Conservation (phyloP, 2,888 invertebrate genomes). For the Raillietiella orientalis region DNA sequence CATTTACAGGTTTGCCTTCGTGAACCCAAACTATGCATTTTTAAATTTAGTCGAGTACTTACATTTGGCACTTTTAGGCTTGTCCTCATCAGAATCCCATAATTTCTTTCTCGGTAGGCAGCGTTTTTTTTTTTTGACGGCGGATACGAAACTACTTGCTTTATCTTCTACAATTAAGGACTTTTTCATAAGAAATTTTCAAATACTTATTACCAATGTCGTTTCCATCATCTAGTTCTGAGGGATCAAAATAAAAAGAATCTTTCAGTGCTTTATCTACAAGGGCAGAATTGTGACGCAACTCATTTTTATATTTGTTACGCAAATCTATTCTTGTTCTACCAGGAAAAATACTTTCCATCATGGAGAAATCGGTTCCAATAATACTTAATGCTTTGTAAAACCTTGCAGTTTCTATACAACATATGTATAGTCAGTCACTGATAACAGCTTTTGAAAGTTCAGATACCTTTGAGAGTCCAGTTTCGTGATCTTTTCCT, state of each 20-base stretch:
- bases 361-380: constrained; percentile 72
- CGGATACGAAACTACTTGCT: too few relatives aligned
- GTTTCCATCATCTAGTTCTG: not conserved
- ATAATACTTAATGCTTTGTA: constrained; percentile 60
- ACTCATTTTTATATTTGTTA: constrained; percentile 73
- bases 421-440: constrained; percentile 3
- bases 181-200: too few relatives aligned
- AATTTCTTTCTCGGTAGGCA: too few relatives aligned
- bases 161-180: too few relatives aligned
- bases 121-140: too few relatives aligned
- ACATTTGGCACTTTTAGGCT: too few relatives aligned
- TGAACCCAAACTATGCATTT: too few relatives aligned
- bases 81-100: too few relatives aligned
- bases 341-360: constrained; percentile 46
- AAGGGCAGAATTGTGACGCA: constrained; percentile 14
- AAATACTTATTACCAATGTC: not conserved
- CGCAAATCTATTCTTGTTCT: constrained; percentile 51
- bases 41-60: too few relatives aligned
- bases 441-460: not conserved
- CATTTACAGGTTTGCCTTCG: too few relatives aligned
- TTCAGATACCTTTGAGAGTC: constrained; percentile 17
- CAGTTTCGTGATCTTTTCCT: constrained; percentile 34
- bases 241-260: not conserved
- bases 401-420: constrained; percentile 49
- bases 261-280: constrained; percentile 16